A percentile compares a stretch with the other conserved stretches of the same genome.
Conservation (phyloP, 1,140 invertebrate genomes). For the Pomacea maculata region DNA sequence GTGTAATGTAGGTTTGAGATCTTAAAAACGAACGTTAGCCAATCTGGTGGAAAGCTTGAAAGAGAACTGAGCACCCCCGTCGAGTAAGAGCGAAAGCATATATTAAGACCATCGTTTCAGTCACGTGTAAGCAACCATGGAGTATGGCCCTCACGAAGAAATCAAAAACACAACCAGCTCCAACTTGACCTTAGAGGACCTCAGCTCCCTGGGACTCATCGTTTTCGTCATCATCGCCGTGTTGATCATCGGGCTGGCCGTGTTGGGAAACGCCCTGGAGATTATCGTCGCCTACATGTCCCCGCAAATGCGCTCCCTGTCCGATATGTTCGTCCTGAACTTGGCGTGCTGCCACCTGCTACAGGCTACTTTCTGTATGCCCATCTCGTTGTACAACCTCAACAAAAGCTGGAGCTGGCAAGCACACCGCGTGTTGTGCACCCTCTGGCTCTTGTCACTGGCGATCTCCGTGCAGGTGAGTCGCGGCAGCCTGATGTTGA, state of each 20-base stretch:
- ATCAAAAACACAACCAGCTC: no score
- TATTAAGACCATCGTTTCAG: no score
- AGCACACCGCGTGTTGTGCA: background rate
- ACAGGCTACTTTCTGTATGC: background rate
- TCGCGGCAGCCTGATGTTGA: constrained; percentile 19
- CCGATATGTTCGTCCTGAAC: background rate
- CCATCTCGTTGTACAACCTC: background rate
- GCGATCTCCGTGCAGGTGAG: constrained; percentile 30
- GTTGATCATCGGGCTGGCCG: background rate
- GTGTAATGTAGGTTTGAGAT: no score
- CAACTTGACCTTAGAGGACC: no score
- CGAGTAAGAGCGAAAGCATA: no score
- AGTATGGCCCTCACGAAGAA: no score
- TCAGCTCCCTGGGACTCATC: no score
- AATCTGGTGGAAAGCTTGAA: no score
- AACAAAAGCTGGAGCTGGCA: background rate
- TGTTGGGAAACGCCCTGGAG: background rate
- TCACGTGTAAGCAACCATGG: no score
- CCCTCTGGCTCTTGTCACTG: constrained; percentile 30
- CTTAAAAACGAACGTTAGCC: no score
- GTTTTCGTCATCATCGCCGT: background rate
- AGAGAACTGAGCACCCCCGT: no score
- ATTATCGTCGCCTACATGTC: background rate
- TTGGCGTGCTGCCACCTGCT: background rate
- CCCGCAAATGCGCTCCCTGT: background rate